Evolutionary conservation across 2,888 invertebrate genomes (phyloP).

Genomic region (Drosophila meridionalis): DNA sequence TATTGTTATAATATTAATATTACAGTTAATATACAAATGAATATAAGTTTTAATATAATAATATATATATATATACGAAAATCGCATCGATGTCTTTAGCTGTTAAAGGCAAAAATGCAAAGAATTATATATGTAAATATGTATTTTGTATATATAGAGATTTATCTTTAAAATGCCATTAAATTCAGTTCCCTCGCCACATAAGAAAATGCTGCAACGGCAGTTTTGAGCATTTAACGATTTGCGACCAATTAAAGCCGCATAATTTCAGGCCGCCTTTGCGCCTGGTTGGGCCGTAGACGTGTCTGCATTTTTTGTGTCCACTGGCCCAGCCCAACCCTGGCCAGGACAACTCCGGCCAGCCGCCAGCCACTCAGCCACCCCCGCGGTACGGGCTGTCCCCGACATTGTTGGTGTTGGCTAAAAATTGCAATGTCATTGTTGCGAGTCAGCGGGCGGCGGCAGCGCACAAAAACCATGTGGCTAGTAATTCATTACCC

Average conservation of each 20-base stretch:
- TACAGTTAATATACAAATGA: too few relatives aligned
- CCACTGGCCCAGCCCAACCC: background rate
- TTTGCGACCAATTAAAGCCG: conserved; percentile 61
- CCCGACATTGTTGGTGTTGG: conserved; percentile 59
- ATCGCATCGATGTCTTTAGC: too few relatives aligned
- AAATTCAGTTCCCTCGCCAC: background rate
- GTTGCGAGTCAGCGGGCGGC: conserved; percentile 65
- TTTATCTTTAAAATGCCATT: background rate
- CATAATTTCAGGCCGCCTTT: conserved; percentile 54
- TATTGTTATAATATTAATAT: too few relatives aligned
- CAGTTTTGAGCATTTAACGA: conserved; percentile 28
- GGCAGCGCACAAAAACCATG: conserved; percentile 64
- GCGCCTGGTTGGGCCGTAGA: conserved; percentile 33
- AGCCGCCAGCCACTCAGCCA: background rate
- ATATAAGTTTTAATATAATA: too few relatives aligned
- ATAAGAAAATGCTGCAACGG: conserved; percentile 15
- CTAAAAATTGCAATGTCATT: conserved; percentile 72
- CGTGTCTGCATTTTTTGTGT: conserved; percentile 46
- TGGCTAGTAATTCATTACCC: conserved; percentile 78
- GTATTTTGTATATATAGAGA: too few relatives aligned
- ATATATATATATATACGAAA: too few relatives aligned
- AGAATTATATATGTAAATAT: background rate
- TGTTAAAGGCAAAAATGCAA: too few relatives aligned
- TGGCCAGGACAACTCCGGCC: too few relatives aligned
- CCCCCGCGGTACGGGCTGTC: conserved; percentile 24